Evolutionary conservation across 2,888 invertebrate species (phyloP).

Genomic region (Hylaea fasciaria): DNA sequence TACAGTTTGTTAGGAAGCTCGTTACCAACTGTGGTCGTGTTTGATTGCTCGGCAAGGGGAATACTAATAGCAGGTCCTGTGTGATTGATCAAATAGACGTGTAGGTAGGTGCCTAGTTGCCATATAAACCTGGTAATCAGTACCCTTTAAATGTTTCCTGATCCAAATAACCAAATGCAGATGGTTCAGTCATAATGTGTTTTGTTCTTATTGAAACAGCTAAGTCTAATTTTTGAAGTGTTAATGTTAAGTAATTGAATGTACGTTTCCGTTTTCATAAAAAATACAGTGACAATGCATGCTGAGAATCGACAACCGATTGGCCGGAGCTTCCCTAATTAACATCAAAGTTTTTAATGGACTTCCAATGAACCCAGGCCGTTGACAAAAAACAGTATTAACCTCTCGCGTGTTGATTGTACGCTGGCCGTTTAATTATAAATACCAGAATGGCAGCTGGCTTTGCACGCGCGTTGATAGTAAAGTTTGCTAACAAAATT

Average conservation of each 20-base stretch:
- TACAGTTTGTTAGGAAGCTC: constrained; percentile 51
- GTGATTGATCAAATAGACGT: constrained; percentile 50
- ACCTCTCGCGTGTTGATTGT: constrained; percentile 3
- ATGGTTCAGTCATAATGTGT: not conserved
- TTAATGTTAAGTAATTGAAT: too few species aligned
- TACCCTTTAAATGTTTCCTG: constrained; percentile 23
- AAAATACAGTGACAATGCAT: too few species aligned
- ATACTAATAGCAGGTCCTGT: constrained; percentile 55
- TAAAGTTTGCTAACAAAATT: constrained; percentile 66
- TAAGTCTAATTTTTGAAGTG: not conserved
- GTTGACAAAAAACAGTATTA: not conserved
- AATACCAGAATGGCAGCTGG: constrained; percentile 52
- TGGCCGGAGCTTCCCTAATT: too few species aligned
- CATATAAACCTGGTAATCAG: constrained; percentile 29
- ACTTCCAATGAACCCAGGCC: not conserved
- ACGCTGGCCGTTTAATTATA: constrained; percentile 51
- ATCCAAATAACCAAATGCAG: constrained; percentile 15
- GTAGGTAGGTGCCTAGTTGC: constrained; percentile 24
- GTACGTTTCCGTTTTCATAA: too few species aligned
- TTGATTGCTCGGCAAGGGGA: constrained; percentile 60
- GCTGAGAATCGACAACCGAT: too few species aligned
- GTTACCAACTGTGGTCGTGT: constrained; percentile 52
- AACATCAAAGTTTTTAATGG: too few species aligned
- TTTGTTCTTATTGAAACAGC: not conserved
- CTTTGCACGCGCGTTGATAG: constrained; percentile 59